Conservation (phyloP, 2,888 invertebrate genomes). For the Rotaria socialis region DNA sequence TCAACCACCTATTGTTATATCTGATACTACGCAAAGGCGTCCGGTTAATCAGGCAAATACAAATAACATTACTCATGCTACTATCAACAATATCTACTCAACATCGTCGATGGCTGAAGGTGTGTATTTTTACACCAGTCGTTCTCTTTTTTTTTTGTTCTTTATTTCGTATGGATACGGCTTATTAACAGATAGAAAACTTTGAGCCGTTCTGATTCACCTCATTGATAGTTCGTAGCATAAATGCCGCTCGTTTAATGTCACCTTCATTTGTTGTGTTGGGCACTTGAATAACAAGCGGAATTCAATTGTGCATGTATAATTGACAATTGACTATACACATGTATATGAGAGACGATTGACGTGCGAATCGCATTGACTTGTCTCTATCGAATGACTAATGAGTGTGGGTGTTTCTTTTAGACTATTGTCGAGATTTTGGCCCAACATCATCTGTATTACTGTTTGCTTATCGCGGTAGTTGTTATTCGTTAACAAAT, state of each 20-base stretch:
- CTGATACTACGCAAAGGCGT: neutral
- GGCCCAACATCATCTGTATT: conserved; percentile 15
- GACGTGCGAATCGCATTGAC: neutral
- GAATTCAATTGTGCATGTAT: neutral
- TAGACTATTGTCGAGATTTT: conserved; percentile 33
- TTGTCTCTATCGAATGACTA: neutral
- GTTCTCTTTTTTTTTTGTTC: neutral
- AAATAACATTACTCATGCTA: conserved; percentile 23
- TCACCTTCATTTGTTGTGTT: conserved; percentile 16
- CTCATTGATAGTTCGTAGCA: neutral
- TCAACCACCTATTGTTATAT: conserved; percentile 2
- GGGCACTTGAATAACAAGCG: conserved; percentile 1
- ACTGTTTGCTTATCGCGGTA: conserved; percentile 18
- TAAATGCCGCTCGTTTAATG: conserved; percentile 15
- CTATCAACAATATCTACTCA: neutral
- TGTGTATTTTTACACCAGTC: neutral
- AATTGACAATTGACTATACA: conserved; percentile 23
- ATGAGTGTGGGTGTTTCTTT: neutral
- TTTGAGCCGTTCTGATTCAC: conserved; percentile 4
- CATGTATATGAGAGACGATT: neutral
- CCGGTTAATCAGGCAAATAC: neutral
- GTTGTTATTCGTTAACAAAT: conserved; percentile 24
- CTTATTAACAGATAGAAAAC: neutral
- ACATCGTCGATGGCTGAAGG: conserved; percentile 1
- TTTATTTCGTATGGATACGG: conserved; percentile 7